A percentile compares a stretch with the other conserved stretches of the same genome.
Conservation (phyloP, 2,888 invertebrate genomes). For the Chorisops tibialis region DNA sequence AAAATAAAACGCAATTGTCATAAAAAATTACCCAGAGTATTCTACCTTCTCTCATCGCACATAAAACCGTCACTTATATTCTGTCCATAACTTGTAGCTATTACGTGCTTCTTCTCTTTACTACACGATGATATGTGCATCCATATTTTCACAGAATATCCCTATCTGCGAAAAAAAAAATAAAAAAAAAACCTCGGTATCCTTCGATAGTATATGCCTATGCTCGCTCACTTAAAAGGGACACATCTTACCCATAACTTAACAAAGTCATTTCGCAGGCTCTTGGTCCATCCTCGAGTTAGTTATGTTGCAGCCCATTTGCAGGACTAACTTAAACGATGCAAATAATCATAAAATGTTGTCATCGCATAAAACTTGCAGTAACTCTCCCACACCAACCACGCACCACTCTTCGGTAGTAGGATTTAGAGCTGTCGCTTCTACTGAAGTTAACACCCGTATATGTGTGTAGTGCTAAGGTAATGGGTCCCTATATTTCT, state of each 20-base stretch:
- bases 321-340: background rate
- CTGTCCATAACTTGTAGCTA: no score
- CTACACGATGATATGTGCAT: no score
- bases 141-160: no score
- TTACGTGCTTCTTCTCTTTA: no score
- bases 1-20: no score
- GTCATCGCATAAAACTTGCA: background rate
- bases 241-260: background rate
- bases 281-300: background rate
- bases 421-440: background rate
- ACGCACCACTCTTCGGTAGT: background rate
- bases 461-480: background rate
- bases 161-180: no score
- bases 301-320: conserved; percentile 1
- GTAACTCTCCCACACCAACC: no score
- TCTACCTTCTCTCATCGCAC: no score
- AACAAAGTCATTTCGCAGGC: background rate
- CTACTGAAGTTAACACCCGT: background rate
- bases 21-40: no score
- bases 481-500: background rate
- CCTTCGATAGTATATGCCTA: no score
- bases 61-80: no score
- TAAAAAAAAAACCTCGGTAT: no score
- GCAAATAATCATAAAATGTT: conserved; percentile 6
- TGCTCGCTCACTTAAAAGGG: background rate